phyloP scores from a whole-genome alignment of 2,113 vertebrate species.

The Leucoraja erinaceus region DNA sequence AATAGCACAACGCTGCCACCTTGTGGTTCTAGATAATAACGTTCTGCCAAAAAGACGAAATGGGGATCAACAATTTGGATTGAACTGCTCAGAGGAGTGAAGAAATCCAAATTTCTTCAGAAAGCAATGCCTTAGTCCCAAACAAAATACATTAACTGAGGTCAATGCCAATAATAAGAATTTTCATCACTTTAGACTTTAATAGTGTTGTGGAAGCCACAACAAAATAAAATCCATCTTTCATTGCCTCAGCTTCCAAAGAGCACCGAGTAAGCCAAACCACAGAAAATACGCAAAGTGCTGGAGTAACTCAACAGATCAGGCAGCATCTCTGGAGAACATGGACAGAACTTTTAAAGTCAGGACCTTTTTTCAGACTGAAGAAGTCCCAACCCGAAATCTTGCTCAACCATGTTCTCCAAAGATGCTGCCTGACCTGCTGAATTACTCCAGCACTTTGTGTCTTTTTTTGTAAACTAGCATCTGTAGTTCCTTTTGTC shows the following conservation, averaged over 20 bases:
- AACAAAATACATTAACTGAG: background rate
- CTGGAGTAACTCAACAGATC: too few species aligned
- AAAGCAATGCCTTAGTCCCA: background rate
- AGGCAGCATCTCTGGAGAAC: too few species aligned
- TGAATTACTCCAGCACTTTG: too few species aligned
- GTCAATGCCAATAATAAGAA: background rate
- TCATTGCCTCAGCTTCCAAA: background rate
- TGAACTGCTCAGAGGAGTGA: background rate
- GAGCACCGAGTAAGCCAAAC: background rate
- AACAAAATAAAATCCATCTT: background rate
- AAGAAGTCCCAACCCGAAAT: too few species aligned
- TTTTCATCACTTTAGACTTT: background rate
- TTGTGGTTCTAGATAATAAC: background rate
- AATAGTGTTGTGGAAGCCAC: background rate
- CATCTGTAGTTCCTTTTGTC: too few species aligned
- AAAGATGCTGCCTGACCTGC: too few species aligned
- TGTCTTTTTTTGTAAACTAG: too few species aligned
- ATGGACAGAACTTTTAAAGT: too few species aligned
- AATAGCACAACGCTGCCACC: slow-evolving; percentile 22
- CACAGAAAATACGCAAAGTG: too few species aligned
- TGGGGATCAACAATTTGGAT: background rate
- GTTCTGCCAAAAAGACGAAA: background rate
- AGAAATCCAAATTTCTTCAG: background rate
- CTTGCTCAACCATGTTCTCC: too few species aligned
- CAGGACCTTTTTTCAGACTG: too few species aligned